These are phyloP conservation scores for Cisticola juncidis DNA, from an alignment of 2,113 vertebrate genomes.

Conservation along the genomic window DNA sequence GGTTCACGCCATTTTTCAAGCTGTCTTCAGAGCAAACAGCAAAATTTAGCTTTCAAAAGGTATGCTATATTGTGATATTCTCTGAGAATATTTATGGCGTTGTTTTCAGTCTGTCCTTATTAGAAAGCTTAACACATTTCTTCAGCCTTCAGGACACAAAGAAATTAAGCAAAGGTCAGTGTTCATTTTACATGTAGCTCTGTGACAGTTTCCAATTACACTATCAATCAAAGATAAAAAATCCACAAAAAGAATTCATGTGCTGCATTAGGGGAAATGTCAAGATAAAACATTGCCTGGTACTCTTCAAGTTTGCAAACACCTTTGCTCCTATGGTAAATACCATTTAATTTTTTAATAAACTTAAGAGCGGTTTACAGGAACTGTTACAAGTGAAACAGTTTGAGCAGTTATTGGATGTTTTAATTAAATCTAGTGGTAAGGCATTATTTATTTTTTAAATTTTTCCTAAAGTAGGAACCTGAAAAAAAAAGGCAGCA, in stretches of 20 bases:
- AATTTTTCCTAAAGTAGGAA: background rate
- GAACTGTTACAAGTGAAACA: background rate
- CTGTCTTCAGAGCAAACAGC: background rate
- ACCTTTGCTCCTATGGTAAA: background rate
- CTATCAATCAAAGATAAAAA: background rate
- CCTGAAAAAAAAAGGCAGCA: background rate
- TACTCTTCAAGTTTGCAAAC: background rate
- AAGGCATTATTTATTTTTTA: background rate
- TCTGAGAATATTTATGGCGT: background rate
- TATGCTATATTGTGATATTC: background rate
- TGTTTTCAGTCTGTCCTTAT: background rate
- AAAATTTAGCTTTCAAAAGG: background rate
- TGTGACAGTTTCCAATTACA: background rate
- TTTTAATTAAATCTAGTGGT: background rate
- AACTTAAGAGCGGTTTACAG: background rate
- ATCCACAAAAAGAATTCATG: background rate
- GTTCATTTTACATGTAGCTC: background rate
- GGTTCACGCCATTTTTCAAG: background rate
- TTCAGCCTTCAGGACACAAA: background rate
- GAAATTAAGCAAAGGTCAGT: conserved; percentile 13
- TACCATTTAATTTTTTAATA: background rate
- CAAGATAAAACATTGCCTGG: background rate
- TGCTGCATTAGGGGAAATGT: background rate
- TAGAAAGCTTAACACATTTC: background rate
- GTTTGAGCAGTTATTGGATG: background rate